Evolutionary conservation across 1,140 invertebrate species (phyloP), one percentile per base, ranked within the genome.

Genomic region (Anastrepha obliqua): DNA sequence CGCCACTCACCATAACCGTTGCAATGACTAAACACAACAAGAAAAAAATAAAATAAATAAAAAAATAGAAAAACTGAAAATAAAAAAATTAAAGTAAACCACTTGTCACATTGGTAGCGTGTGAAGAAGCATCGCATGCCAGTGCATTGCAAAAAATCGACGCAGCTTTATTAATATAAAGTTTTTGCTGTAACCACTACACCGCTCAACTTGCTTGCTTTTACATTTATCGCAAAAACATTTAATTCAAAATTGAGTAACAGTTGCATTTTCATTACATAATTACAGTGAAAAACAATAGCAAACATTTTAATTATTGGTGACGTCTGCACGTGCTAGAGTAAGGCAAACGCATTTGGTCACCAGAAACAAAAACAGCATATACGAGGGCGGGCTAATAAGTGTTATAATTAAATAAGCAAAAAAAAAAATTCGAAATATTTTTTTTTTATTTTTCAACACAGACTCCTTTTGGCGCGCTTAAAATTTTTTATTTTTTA

Each of bases 211-310:
- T 47, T 74, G 8, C 67, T 17, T 47, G 67, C 67, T n/a, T 44
- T 74, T 2, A 44, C 13, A 15, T 74, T 74, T 44, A 15, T 74
- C 44, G 42, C 67, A 44, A 4, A 8, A 74, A 74, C 42, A 44
- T 74, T 44, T 74, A 17, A 74, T 74, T 74, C 13, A 7, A 74
- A 17, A 74, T 74, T 74, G 42, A 6, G 44, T 74, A 74, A 74
- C 67, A 74, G 67, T 74, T 17, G 42, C 42, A 74, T 74, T 47
- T 15, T 8, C 42, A 44, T 44, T 8, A 15, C 8, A 70, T 70
- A 70, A 42, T 5, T 70, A 8, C 11, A 6, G 1, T 55, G 11
- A 6, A 55, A 55, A 55, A 55, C 51, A 55, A 55, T 55, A 55
- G 11, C 51, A 55, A 2, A 8, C 51, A 55, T 8, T 55, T 1